phyloP scores from a whole-genome alignment of 1,140 invertebrate species.

The Harlomillsia oculata region DNA sequence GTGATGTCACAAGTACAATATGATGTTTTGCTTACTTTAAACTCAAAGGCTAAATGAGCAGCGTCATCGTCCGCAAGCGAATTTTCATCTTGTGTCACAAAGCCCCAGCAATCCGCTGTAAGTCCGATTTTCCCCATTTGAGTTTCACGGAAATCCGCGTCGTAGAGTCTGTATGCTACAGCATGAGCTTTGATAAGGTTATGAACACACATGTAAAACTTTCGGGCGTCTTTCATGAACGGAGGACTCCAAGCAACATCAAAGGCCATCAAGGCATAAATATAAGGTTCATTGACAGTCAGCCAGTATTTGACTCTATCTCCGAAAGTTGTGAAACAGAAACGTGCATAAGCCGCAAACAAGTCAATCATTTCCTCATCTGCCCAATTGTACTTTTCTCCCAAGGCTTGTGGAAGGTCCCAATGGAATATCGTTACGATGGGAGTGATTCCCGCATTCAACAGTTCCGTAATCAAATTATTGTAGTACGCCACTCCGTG shows the following conservation, averaged over 20 bases:
- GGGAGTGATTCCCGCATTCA: conserved; percentile 30
- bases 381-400: conserved; percentile 30
- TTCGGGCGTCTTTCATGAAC: background rate
- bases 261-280: conserved; percentile 38
- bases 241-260: conserved; percentile 20
- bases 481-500: conserved; percentile 40
- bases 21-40: conserved; percentile 16
- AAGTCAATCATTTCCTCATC: conserved; percentile 24
- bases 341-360: conserved; percentile 34
- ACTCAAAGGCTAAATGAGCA: conserved; percentile 10
- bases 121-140: conserved; percentile 27
- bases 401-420: conserved; percentile 36
- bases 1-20: too few species aligned
- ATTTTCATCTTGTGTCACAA: conserved; percentile 10
- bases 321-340: conserved; percentile 33
- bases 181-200: conserved; percentile 23
- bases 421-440: conserved; percentile 43
- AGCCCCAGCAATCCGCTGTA: conserved; percentile 11
- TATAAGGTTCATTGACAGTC: conserved; percentile 35
- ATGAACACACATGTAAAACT: conserved; percentile 21
- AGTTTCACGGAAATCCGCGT: conserved; percentile 4
- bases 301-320: conserved; percentile 36
- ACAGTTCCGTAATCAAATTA: conserved; percentile 33
- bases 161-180: conserved; percentile 13
- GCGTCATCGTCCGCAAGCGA: conserved; percentile 9